A percentile compares a stretch with the other conserved stretches of the same genome.
Conservation (phyloP, 2,113 vertebrate species). For the Dascyllus trimaculatus region DNA sequence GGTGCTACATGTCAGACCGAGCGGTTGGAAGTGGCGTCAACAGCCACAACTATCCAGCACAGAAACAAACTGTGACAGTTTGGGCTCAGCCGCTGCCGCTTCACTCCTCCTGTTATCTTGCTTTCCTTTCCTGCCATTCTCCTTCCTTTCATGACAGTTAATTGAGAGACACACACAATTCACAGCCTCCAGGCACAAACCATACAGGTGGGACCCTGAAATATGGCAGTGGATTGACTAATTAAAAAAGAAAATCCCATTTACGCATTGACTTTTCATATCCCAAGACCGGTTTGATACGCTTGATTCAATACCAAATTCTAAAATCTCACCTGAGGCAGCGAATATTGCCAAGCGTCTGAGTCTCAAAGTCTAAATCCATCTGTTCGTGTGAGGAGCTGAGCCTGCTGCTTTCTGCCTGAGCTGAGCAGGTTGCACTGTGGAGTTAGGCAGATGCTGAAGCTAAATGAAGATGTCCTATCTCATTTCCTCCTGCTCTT, state of each 20-base stretch:
- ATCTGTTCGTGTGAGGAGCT: constrained; percentile 50
- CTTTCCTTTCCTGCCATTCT: constrained; percentile 18
- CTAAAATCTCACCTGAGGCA: constrained; percentile 74
- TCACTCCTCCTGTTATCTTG: neutral
- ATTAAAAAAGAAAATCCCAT: constrained; percentile 78
- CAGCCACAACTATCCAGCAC: neutral
- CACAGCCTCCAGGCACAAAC: constrained; percentile 25
- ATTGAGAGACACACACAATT: constrained; percentile 54
- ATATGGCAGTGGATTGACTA: constrained; percentile 50
- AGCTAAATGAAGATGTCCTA: constrained; percentile 76
- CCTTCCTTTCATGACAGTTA: constrained; percentile 44
- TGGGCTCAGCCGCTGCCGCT: constrained; percentile 30
- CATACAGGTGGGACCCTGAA: constrained; percentile 47
- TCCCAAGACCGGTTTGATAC: constrained; percentile 59
- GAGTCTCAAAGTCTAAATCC: constrained; percentile 68
- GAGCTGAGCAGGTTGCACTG: constrained; percentile 49
- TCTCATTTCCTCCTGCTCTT: constrained; percentile 62
- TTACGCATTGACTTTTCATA: constrained; percentile 62
- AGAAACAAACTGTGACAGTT: neutral
- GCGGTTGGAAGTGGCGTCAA: neutral
- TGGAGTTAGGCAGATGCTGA: constrained; percentile 62
- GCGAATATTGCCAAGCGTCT: constrained; percentile 55
- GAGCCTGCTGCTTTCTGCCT: constrained; percentile 54
- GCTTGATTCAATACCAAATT: constrained; percentile 70
- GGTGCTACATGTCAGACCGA: neutral